Evolutionary conservation across 2,797 vertebrate species (phyloP), one percentile per base, ranked within the genome.

Genomic region (Neostethus bicornis): DNA sequence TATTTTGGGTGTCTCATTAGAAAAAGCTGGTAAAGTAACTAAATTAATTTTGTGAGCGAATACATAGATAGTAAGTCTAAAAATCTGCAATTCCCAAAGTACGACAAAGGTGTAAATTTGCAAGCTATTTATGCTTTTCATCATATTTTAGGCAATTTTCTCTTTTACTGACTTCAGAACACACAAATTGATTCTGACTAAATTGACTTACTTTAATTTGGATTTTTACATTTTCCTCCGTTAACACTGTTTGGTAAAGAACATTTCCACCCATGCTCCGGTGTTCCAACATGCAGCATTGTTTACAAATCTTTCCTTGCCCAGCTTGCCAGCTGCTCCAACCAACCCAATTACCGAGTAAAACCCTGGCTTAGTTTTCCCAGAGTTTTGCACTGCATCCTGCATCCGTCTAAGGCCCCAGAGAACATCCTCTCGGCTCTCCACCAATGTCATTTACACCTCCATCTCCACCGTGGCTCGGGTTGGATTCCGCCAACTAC

Each of bases 401-500:
- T 78, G 70, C 80, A 83, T 89, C 80, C 72, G 79, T 86, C 82
- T 79, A 66, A 46, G 81, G 66, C 81, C 80, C 79, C 72, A 73
- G 81, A 86, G 83, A 88, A 76, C 72, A 76, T 80, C 78, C 77
- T 72, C 70, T 83, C 72, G 20, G 74, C 77, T 76, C 70, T 84
- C 72, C 80, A 77, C 79, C 81, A 62, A 85, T 70, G 85, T 84
- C 85, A 89, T 89, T 90, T 87, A 79, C 83, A 87, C 85, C 83
- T 79, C 72, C 77, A 21, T 62, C 77, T 77, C 73, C 75, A 75
- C 63, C 67, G 66, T 47, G 73, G 78, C 75, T 84, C 83, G 79
- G 60, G 74, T 83, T 81, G 73, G 61, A 70, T 75, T 80, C 85
- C 51, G 34, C 63, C 70, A 70, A 79, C 73, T 80, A 73, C 77